Base-by-base conservation (phyloP, 2,888 invertebrate genomes). In the Xylota segnis region DNA sequence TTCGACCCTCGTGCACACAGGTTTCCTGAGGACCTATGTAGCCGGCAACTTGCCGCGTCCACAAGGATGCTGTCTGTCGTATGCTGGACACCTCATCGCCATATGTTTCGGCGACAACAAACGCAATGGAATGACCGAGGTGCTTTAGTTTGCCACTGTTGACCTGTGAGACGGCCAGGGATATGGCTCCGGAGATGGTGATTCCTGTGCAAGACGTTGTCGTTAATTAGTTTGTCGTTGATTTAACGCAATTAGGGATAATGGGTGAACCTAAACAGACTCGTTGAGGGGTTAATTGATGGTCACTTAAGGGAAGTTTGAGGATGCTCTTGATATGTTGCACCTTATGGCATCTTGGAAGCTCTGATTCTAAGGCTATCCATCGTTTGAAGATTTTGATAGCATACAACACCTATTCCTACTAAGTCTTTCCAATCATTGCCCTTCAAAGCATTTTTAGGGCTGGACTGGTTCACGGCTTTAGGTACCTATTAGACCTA, bases 81-180 rank as follows among this genome's bases (percentile, higher is more conserved):
- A 98, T 97, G 90, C 98, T 98, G 75, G 95, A 95, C 88, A 95
- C 95, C 92, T 98, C 98, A 90, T 97, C 96, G 0, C 98, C 98
- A 91, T 95, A 97, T 0, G 98, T 98, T 92, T 98, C 98, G 0
- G 97, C 97, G 4, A 98, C 95, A 18, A 96, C 93, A 90, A 97
- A 97, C 87, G 95, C 95, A 78, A 98, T 92, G 0, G 94, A 94
- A 91, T 97, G 97, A 0, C 96, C 96, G 88, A 95, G 86, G 9
- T 88, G 68, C 5, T 89, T 93, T 34, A 95, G 91, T 70, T 94
- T 93, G 56, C 94, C 94, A 23, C 93, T 92, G 90, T 96, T 96
- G 5, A 98, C 95, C 93, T 98, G 96, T 68, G 96, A 95, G 27
- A 97, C 95, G 16, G 98, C 98, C 90, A 97, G 94, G 0, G 97